These are phyloP conservation scores for Cottus gobio DNA, from an alignment of 2,113 vertebrate genomes.

Conservation along the genomic window DNA sequence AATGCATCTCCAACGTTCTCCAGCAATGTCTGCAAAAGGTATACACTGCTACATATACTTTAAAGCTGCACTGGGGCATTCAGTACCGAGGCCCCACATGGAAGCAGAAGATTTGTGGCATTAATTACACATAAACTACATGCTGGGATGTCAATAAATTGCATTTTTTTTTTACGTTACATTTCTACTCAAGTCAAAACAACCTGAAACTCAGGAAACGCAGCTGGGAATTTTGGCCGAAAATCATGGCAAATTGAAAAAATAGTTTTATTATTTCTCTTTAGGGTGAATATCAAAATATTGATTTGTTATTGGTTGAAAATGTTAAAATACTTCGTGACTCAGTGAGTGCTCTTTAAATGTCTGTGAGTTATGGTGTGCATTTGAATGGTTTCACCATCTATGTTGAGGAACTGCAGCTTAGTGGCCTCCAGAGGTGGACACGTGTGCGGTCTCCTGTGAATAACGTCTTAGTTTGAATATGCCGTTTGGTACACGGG, in stretches of 20 bases:
- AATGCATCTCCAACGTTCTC: constrained; percentile 1
- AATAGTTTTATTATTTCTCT: background rate
- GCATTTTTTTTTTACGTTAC: background rate
- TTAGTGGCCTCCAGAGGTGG: background rate
- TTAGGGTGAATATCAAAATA: background rate
- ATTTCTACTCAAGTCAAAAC: constrained; percentile 1
- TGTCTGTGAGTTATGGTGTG: background rate
- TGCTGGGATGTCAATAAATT: constrained; percentile 37
- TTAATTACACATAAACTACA: constrained; percentile 37
- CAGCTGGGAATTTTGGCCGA: background rate
- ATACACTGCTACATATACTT: background rate
- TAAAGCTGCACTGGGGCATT: background rate
- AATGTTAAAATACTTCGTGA: background rate
- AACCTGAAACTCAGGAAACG: background rate
- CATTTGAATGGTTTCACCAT: background rate
- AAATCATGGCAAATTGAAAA: background rate
- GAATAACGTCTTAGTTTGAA: background rate
- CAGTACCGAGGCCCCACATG: background rate
- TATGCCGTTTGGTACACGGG: background rate
- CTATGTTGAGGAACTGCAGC: background rate
- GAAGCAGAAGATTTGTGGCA: constrained; percentile 9
- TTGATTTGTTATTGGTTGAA: background rate
- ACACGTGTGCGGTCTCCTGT: background rate
- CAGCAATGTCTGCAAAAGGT: constrained; percentile 21
- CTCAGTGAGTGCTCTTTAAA: background rate